Evolutionary conservation across 2,113 vertebrate genomes (phyloP), one percentile per base, ranked within the genome.

Genomic region (Eublepharis macularius): DNA sequence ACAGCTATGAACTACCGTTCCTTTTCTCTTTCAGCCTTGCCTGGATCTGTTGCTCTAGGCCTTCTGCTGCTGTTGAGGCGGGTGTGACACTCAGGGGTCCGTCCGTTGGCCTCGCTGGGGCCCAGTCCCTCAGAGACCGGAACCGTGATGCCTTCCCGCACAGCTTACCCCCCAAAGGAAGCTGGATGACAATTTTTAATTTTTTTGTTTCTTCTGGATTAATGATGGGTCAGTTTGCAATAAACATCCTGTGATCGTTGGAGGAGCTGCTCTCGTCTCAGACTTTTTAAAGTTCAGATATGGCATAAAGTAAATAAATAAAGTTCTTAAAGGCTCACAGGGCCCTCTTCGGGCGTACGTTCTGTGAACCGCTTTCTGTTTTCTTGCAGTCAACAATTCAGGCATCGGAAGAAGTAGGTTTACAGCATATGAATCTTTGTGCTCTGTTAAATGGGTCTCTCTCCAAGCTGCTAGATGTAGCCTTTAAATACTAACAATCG

Each of bases 211-310:
- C n/a, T 80, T 80, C 84, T 80, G 54, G 73, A 86, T 45, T 72
- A 86, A 80, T 74, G 77, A 86, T 80, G 77, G 84, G 84, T 51
- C 70, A 57, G 84, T 74, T 86, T 86, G 84, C 84, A 86, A 86
- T 86, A 86, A 86, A 86, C 14, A 43, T 32, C 43, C 24, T 39
- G 77, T 80, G 84, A 80, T 86, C 54, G 63, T 80, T 47, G 54
- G 78, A 74, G 69, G 77, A 86, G 68, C 69, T 47, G 74, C 34
- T 17, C 8, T 69, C 9, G 66, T 47, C 39, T 51, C 77, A 47
- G 11, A 6, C 39, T 24, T 36, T 17, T 13, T 13, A n/a, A 29
- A 17, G 21, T 41, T 57, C 16, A 3, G 16, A 17, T 19, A 26
- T 29, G 63, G 63, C 10, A 3, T 54, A 54, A 54, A 54, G 6